phyloP scores from a whole-genome alignment of 2,113 vertebrate species.

The Sigmodon hispidus region DNA sequence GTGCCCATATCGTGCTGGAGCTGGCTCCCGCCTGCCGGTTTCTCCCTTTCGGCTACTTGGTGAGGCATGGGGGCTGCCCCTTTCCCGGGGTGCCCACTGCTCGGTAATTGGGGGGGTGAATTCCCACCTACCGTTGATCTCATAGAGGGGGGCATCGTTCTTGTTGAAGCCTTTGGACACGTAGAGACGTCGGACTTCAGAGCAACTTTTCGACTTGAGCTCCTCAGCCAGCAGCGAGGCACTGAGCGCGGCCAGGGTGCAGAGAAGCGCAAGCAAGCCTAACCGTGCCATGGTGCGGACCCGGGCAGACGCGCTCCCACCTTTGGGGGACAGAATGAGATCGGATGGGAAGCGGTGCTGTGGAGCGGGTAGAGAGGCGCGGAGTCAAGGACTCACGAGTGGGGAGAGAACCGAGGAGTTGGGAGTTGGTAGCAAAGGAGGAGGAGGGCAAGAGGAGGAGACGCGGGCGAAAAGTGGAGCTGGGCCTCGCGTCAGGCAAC shows the following conservation, averaged over 20 bases:
- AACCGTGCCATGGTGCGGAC: constrained; percentile 80
- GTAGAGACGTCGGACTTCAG: constrained; percentile 91
- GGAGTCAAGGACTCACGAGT: background rate
- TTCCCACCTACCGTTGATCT: constrained; percentile 90
- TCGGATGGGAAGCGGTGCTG: background rate
- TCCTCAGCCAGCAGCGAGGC: constrained; percentile 86
- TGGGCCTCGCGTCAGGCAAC: constrained; percentile 76
- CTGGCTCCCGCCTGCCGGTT: background rate
- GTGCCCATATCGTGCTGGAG: background rate
- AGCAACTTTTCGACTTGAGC: constrained; percentile 92
- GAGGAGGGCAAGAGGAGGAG: constrained; percentile 28
- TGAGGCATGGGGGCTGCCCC: background rate
- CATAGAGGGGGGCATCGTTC: constrained; percentile 93
- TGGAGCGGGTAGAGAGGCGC: background rate
- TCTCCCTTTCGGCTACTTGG: constrained; percentile 54
- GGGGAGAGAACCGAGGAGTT: constrained; percentile 31
- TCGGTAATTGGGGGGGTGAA: background rate
- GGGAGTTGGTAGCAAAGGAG: constrained; percentile 41
- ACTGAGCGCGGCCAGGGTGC: constrained; percentile 84
- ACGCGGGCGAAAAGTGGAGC: constrained; percentile 62
- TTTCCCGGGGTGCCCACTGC: background rate
- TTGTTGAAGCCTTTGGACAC: constrained; percentile 94
- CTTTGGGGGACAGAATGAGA: constrained; percentile 35
- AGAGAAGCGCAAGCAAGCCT: constrained; percentile 82
- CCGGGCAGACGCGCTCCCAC: constrained; percentile 41